Base-by-base conservation (phyloP, 2,888 invertebrate species). In the Papilio gigon region DNA sequence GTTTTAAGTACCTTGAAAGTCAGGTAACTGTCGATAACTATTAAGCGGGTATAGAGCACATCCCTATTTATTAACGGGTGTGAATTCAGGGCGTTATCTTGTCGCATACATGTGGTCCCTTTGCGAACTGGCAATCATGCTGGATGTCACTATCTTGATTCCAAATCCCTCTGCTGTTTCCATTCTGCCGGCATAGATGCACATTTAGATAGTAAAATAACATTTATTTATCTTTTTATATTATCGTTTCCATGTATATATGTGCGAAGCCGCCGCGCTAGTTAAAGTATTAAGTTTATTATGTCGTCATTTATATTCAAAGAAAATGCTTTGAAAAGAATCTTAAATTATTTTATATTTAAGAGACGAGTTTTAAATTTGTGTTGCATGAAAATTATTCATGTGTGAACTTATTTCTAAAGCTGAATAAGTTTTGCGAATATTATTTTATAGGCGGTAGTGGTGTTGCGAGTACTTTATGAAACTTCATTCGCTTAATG, bases 81-180 rank as follows among this genome's bases (percentile, higher is more conserved):
- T 78, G 75, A 79, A 78, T 74, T 83, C 81, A 80, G 82, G 78
- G 71, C 72, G 76, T 74, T 76, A 73, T 75, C 73, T 73, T 70
- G 71, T 75, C 75, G 72, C 71, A 71, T 73, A 68, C 72, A 63
- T 63, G 65, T 65, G 71, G 70, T 70, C 69, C 70, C 71, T 72
- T 72, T 72, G 73, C 68, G 65, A 71, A 72, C 71, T 72, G 73
- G 73, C 72, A 70, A 71, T 73, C 72, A 72, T 72, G 73, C 33
- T 50, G 60, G 37, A 50, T 33, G 58, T n/a, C 44, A 33, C 35
- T 35, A 59, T 65, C 44, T 47, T 25, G 65, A 59, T 59, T 22
- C 44, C 25, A 14, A 59, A 33, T 63, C 47, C 33, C 47, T 35
- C 47, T 35, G n/a, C 63, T 47, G 22, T 44, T 63, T 47, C n/a